Percentiles rank a stretch among this genome's conserved stretches.
These are phyloP conservation scores for Thalassaphorura encarpata DNA, from an alignment of 1,140 invertebrate species.

Conservation along the genomic window DNA sequence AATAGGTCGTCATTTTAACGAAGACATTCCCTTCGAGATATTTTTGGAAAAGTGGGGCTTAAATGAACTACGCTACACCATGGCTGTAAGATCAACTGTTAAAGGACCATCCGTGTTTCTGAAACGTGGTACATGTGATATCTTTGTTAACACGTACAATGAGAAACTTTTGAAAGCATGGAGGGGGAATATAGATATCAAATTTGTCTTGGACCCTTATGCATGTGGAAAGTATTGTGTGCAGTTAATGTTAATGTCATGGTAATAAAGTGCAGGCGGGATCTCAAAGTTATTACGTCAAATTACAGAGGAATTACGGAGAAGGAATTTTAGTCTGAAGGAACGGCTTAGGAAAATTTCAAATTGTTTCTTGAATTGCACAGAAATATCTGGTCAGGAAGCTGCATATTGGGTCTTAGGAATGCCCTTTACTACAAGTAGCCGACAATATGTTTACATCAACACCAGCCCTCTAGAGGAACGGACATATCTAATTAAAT, in stretches of 20 bases:
- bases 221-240: slow-evolving; percentile 32
- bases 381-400: slow-evolving; percentile 34
- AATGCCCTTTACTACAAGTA: slow-evolving; percentile 28
- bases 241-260: slow-evolving; percentile 23
- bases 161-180: slow-evolving; percentile 30
- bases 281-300: slow-evolving; percentile 26
- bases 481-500: background rate
- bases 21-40: too few relatives aligned
- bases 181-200: slow-evolving; percentile 36
- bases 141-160: slow-evolving; percentile 33
- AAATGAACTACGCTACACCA: too few relatives aligned
- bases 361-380: slow-evolving; percentile 8
- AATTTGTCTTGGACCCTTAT: slow-evolving; percentile 33
- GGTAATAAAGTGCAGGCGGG: slow-evolving; percentile 13
- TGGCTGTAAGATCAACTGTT: background rate
- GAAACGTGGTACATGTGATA: slow-evolving; percentile 24
- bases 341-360: slow-evolving; percentile 12
- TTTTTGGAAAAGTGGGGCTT: too few relatives aligned
- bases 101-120: slow-evolving; percentile 10
- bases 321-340: background rate
- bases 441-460: slow-evolving; percentile 19
- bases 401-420: slow-evolving; percentile 32
- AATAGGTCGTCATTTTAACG: background rate
- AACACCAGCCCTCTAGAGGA: slow-evolving; percentile 2
- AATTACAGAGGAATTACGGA: background rate